Percentiles rank a stretch among this genome's conserved stretches.
phyloP scores from a whole-genome alignment of 1,140 invertebrate genomes.

The Limonius californicus region DNA sequence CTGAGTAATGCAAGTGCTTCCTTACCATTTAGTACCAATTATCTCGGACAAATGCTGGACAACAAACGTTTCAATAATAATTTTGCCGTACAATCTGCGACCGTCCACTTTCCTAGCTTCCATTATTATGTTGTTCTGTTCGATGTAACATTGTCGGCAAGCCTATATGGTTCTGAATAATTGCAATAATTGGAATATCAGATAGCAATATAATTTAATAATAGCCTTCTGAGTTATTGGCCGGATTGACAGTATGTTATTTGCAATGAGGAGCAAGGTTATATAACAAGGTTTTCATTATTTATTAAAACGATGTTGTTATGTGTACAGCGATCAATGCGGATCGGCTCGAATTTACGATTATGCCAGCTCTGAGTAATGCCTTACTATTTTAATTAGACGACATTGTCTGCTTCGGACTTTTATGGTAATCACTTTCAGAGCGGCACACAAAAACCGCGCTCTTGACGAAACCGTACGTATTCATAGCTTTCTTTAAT shows the following conservation, averaged over 20 bases:
- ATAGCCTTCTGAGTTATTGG: slow-evolving; percentile 12
- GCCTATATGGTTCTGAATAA: slow-evolving; percentile 9
- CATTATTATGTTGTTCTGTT: neutral
- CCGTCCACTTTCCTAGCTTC: neutral
- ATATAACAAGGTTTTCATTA: slow-evolving; percentile 13
- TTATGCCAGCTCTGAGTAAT: neutral
- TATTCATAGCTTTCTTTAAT: neutral
- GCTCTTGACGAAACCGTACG: too few relatives aligned
- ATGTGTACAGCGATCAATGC: slow-evolving; percentile 2
- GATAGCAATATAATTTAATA: slow-evolving; percentile 10
- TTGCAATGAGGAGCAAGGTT: slow-evolving; percentile 14
- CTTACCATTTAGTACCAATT: too few relatives aligned
- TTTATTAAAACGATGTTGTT: slow-evolving; percentile 6
- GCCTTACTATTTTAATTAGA: slow-evolving; percentile 8
- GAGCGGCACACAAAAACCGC: too few relatives aligned
- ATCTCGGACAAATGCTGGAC: neutral
- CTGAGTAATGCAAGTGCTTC: too few relatives aligned
- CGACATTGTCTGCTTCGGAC: neutral
- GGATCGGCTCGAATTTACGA: neutral
- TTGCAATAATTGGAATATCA: slow-evolving; percentile 11
- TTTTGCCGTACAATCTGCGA: neutral
- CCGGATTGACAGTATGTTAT: slow-evolving; percentile 10
- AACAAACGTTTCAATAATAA: neutral
- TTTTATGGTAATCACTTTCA: neutral
- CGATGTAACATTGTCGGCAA: slow-evolving; percentile 1